A percentile compares a stretch with the other conserved stretches of the same genome.
Evolutionary conservation across 1,140 invertebrate species (phyloP).

Genomic region (Vanessa atalanta): DNA sequence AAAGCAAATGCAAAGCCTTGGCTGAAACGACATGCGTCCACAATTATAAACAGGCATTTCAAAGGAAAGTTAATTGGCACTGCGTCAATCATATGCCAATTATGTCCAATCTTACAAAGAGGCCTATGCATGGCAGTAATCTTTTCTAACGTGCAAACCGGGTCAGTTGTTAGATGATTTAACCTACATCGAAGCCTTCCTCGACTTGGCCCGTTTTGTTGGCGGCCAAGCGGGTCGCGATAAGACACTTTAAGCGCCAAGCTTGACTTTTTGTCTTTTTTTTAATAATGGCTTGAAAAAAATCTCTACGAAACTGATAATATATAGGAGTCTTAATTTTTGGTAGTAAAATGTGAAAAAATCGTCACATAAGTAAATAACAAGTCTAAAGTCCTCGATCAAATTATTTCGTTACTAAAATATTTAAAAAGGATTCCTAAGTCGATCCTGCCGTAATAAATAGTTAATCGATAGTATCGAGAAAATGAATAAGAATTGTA

Average conservation of each 20-base stretch:
- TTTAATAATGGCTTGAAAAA: slow-evolving; percentile 2
- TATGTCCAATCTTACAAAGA: neutral
- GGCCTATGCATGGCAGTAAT: neutral
- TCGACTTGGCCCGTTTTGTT: slow-evolving; percentile 13
- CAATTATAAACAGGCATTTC: no score
- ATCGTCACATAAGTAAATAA: neutral
- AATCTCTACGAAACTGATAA: neutral
- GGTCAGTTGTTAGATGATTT: slow-evolving; percentile 15
- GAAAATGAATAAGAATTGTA: no score
- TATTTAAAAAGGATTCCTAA: no score
- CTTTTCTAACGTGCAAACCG: slow-evolving; percentile 3
- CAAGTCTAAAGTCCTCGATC: no score
- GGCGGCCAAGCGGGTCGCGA: slow-evolving; percentile 14
- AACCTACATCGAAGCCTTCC: slow-evolving; percentile 5
- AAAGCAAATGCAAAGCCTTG: no score
- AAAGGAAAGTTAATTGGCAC: no score
- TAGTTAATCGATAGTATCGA: no score
- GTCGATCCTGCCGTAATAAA: no score
- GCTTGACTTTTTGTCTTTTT: slow-evolving; percentile 6
- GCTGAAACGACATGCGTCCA: no score
- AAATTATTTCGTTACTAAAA: no score
- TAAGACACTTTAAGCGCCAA: slow-evolving; percentile 16
- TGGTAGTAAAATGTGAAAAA: neutral
- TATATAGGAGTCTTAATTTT: neutral
- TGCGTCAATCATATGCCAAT: neutral